phyloP scores from a whole-genome alignment of 2,888 invertebrate genomes.

The Tetragonisca angustula region DNA sequence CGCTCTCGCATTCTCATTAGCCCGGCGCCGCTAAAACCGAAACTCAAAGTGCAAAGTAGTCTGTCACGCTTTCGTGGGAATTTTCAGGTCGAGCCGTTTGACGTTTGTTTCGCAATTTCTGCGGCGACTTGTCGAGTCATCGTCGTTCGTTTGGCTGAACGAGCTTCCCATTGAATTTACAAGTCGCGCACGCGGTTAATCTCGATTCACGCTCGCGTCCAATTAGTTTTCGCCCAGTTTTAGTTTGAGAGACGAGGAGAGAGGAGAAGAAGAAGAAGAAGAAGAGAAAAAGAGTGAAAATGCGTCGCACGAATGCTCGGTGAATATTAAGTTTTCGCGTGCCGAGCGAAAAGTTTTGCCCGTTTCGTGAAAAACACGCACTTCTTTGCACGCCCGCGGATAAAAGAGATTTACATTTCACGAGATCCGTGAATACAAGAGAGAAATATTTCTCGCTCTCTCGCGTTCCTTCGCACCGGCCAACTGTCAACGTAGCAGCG shows the following conservation, averaged over 20 bases:
- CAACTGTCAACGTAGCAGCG: constrained; percentile 11
- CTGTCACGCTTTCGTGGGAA: constrained; percentile 16
- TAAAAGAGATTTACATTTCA: constrained; percentile 66
- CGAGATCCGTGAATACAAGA: constrained; percentile 55
- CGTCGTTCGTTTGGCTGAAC: background rate
- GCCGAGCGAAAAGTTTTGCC: constrained; percentile 14
- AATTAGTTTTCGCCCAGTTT: constrained; percentile 6
- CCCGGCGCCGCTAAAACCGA: constrained; percentile 31
- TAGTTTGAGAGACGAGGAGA: background rate
- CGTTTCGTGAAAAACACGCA: constrained; percentile 34
- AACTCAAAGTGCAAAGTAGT: constrained; percentile 55
- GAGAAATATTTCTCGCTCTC: constrained; percentile 49
- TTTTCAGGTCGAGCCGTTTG: constrained; percentile 46
- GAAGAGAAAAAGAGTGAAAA: background rate
- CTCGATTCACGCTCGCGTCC: background rate
- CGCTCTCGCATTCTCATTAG: constrained; percentile 62
- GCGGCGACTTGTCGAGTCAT: constrained; percentile 36
- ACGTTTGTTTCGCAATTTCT: constrained; percentile 32
- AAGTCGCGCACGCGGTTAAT: too few relatives aligned
- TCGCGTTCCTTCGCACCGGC: constrained; percentile 18
- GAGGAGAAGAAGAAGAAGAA: too few relatives aligned
- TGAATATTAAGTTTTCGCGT: background rate
- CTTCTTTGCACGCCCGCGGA: constrained; percentile 53
- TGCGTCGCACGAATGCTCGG: background rate
- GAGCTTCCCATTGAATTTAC: constrained; percentile 21